Evolutionary conservation across 2,888 invertebrate genomes (phyloP).

Genomic region (Thymelicus acteon): DNA sequence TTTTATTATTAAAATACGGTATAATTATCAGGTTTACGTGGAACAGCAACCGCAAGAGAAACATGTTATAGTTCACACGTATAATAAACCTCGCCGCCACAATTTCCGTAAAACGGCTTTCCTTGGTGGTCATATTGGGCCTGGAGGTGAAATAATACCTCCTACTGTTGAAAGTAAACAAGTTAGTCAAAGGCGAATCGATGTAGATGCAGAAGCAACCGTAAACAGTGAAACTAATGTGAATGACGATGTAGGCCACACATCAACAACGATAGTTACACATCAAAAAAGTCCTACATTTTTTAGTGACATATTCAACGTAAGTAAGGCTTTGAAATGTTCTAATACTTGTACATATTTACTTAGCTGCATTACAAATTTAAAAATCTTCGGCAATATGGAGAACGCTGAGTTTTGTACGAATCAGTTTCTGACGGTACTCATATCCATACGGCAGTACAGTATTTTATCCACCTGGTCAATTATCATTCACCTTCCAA

Average conservation of each 20-base stretch:
- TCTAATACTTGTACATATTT: not conserved
- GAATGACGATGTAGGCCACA: conserved; percentile 52
- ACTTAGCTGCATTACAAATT: too few species aligned
- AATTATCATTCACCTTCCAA: too few species aligned
- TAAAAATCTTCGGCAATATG: too few species aligned
- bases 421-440: too few species aligned
- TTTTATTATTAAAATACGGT: conserved; percentile 20
- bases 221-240: conserved; percentile 48
- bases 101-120: conserved; percentile 64
- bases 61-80: conserved; percentile 58
- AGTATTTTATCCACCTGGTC: too few species aligned
- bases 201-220: conserved; percentile 57
- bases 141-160: conserved; percentile 50
- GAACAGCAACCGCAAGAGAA: conserved; percentile 62
- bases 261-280: conserved; percentile 57
- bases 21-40: conserved; percentile 59
- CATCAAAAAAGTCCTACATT: conserved; percentile 71
- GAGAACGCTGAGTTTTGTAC: too few species aligned
- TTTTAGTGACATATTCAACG: conserved; percentile 87
- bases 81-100: conserved; percentile 63
- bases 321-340: conserved; percentile 60
- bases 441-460: too few species aligned
- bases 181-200: conserved; percentile 65
- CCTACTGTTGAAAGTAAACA: conserved; percentile 50
- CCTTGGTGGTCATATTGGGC: conserved; percentile 65